Base-by-base conservation (phyloP, 2,888 invertebrate genomes). In the Molanna angustata region DNA sequence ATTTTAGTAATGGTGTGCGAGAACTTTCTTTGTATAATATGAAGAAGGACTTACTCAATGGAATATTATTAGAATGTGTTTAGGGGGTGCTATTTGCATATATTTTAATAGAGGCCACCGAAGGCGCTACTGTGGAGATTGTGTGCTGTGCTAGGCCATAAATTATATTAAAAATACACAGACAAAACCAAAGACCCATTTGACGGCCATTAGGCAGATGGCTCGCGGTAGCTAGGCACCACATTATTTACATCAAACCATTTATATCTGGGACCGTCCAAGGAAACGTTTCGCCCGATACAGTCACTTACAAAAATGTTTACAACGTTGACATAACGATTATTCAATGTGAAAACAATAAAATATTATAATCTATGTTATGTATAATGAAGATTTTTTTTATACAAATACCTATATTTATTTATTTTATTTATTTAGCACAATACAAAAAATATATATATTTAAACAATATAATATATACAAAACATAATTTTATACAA, bases 151-250 rank as follows among this genome's bases (percentile, higher is more conserved):
- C 27, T 52, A 22, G 52, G 52, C 43, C 46, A 50, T 58, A 58
- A 58, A 58, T 58, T 55, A 58, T 52, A 55, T 55, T 54, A 22
- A 55, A 57, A 58, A 53, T 52, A 52, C 44, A 54, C 58, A 42
- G 49, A 57, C 57, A 52, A 54, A 57, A 57, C 57, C 54, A 54
- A 57, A 49, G 54, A 58, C 52, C 55, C 52, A 55, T 58, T 58
- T 58, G 58, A 58, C 55, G 58, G 22, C 58, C 58, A 58, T 58
- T 58, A 58, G 52, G 52, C 58, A 58, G 58, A 58, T 58, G 58
- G 55, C 52, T 55, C 55, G 43, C 56, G 42, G 41, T 50, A 16
- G 48, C 40, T 40, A 56, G 48, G 55, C 55, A 44, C 53, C 52
- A 37, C 53, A 48, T 54, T 54, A 57, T 57, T 57, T 57, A 57